Evolutionary conservation across 2,797 vertebrate species (phyloP), one percentile per base, ranked within the genome.

Genomic region (Molossus molossus): DNA sequence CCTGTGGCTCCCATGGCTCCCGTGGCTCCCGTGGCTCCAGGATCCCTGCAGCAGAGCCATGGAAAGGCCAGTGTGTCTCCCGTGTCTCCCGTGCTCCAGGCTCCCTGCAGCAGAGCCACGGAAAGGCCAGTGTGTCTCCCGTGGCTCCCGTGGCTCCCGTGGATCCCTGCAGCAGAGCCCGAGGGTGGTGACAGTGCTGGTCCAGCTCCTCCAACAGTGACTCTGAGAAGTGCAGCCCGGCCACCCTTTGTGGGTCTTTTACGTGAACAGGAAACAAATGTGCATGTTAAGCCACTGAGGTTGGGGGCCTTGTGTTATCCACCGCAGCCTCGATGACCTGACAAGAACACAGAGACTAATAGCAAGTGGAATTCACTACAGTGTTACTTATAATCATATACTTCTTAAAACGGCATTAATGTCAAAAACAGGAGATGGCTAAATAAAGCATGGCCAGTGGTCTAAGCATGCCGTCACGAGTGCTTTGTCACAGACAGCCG

Each of bases 361-460:
- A n/a, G 58, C 53, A 58, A 76, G 40, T 23, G 45, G 92, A 60
- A 83, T 25, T 95, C 89, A 50, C 3, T 3, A 21, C 29, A 91
- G 83, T 73, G 18, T 76, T 60, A 27, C 79, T 69, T 25, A 25
- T 9, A 70, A 77, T 9, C 45, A 48, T 55, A 37, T 72, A 94
- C 60, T 57, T 90, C 95, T 75, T 76, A 82, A 75, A 76, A 45
- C 21, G 77, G 37, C 53, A 29, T 10, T 88, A 87, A 89, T 89
- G 83, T 91, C 92, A 88, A 84, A 92, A 48, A 25, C 20, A 77
- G 13, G 37, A 95, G 50, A 82, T 81, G 60, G 62, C 13, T 55
- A 90, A 83, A 81, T 75, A 96, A 91, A 89, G 87, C 65, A 91
- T 5, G 23, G 14, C 48, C 48, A 27, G 40, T 4, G 6, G 6